phyloP scores from a whole-genome alignment of 1,140 invertebrate species.

The Ostrea edulis region DNA sequence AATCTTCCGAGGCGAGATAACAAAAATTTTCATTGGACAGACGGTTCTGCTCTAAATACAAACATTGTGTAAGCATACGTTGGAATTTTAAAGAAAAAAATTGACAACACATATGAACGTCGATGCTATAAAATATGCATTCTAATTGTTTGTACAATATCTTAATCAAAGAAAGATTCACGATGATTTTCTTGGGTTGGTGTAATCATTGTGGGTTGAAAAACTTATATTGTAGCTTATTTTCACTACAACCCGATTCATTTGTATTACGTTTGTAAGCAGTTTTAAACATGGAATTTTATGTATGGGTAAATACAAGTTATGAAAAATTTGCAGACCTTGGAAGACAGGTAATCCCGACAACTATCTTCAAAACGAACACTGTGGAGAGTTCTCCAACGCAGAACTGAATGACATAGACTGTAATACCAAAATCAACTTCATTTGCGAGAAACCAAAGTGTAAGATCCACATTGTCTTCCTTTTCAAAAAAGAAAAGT shows the following conservation, averaged over 20 bases:
- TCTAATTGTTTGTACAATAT: too few species aligned
- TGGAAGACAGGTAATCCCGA: constrained; percentile 54
- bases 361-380: constrained; percentile 50
- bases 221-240: too few species aligned
- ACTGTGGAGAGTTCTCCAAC: constrained; percentile 57
- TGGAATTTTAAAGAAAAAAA: not conserved
- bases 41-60: constrained; percentile 49
- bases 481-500: not conserved
- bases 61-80: constrained; percentile 47
- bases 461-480: constrained; percentile 45
- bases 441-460: constrained; percentile 58
- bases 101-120: too few species aligned
- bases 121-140: too few species aligned
- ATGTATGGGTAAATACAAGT: too few species aligned
- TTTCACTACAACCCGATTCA: too few species aligned
- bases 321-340: constrained; percentile 34
- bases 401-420: constrained; percentile 53
- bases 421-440: constrained; percentile 50
- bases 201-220: too few species aligned
- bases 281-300: too few species aligned
- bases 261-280: too few species aligned
- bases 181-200: too few species aligned
- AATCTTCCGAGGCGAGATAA: constrained; percentile 51
- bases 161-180: too few species aligned
- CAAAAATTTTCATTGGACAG: constrained; percentile 50